Evolutionary conservation across 2,113 vertebrate genomes (phyloP).

Genomic region (Melanostigma gelatinosum): DNA sequence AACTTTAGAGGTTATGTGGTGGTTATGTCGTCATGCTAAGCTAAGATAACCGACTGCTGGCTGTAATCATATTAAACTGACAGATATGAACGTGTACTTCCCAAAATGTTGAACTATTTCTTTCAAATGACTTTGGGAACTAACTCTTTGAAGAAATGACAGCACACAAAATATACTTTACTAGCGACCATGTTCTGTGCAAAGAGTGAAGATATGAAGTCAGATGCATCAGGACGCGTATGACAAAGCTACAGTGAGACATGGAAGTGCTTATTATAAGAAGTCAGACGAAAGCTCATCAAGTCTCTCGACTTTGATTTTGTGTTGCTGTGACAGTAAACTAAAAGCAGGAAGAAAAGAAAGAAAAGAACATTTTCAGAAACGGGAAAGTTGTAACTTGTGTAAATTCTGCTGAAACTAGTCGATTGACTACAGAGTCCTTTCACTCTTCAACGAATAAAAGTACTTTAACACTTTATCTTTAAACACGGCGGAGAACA

Average conservation of each 20-base stretch:
- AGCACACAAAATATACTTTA: neutral
- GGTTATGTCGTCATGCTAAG: neutral
- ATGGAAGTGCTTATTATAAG: neutral
- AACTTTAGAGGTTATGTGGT: neutral
- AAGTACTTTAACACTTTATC: constrained; percentile 38
- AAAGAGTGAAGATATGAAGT: neutral
- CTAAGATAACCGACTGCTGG: neutral
- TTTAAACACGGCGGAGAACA: constrained; percentile 34
- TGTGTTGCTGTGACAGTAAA: neutral
- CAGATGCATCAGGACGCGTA: neutral
- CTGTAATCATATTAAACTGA: neutral
- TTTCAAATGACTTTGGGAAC: neutral
- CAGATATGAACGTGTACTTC: too few species aligned
- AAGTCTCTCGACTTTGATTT: neutral
- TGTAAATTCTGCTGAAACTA: constrained; percentile 16
- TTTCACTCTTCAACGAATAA: constrained; percentile 18
- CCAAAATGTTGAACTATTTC: neutral
- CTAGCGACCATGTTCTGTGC: neutral
- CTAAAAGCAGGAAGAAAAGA: too few species aligned
- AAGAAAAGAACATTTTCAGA: neutral
- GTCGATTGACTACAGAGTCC: neutral
- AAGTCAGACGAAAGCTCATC: neutral
- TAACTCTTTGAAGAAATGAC: neutral
- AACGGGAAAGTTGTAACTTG: neutral
- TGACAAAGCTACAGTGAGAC: neutral